Conservation (phyloP, 2,113 vertebrate genomes). For the Bambusicola thoracicus region DNA sequence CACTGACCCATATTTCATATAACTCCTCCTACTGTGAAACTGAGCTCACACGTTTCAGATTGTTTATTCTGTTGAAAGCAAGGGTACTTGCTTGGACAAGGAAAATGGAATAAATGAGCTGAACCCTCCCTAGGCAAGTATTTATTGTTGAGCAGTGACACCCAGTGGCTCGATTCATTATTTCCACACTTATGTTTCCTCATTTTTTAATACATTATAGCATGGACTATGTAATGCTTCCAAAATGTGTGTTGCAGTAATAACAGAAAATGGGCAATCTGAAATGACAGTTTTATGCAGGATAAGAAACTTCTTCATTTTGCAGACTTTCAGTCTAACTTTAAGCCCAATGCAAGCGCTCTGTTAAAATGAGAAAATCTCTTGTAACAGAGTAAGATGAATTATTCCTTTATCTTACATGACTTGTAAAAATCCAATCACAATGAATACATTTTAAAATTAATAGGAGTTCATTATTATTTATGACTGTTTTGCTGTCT, state of each 20-base stretch:
- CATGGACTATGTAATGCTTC: background rate
- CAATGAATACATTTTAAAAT: background rate
- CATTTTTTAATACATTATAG: background rate
- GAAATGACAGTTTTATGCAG: background rate
- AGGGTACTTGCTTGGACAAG: background rate
- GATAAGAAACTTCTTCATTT: background rate
- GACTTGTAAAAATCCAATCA: background rate
- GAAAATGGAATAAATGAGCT: background rate
- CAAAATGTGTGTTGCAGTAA: background rate
- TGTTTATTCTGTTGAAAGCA: background rate
- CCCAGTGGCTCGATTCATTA: conserved; percentile 2
- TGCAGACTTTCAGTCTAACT: background rate
- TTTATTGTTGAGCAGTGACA: conserved; percentile 50
- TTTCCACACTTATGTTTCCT: background rate
- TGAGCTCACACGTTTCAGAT: background rate
- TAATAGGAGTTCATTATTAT: background rate
- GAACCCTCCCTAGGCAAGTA: background rate
- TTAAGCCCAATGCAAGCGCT: background rate
- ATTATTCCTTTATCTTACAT: background rate
- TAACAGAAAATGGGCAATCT: background rate
- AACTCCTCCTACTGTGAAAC: background rate
- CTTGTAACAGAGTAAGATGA: background rate
- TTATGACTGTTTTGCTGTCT: background rate
- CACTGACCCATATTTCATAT: background rate
- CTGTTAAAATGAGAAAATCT: background rate